Conservation (phyloP, 2,888 invertebrate genomes). For the Onthophagus sagittarius region DNA sequence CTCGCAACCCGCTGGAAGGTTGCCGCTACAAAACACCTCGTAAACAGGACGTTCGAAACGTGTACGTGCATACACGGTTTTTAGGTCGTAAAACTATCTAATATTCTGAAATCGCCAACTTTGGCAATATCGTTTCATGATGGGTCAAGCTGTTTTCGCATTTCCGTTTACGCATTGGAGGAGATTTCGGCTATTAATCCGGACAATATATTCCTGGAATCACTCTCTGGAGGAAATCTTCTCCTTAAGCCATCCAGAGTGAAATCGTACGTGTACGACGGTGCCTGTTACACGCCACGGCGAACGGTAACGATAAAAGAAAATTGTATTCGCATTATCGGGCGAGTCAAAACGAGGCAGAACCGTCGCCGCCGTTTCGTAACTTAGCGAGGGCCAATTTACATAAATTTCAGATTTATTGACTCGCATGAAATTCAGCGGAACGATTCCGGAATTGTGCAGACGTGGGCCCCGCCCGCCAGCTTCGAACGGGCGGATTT, state of each 20-base stretch:
- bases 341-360: neutral
- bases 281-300: neutral
- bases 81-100: conserved; percentile 28
- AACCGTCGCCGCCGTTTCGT: neutral
- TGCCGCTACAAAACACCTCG: neutral
- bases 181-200: neutral
- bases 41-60: conserved; percentile 2
- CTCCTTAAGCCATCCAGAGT: neutral
- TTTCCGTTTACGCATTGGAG: neutral
- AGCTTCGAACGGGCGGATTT: neutral
- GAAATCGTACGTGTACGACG: neutral
- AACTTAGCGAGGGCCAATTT: conserved; percentile 18
- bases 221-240: neutral
- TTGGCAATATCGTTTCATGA: neutral
- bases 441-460: conserved; percentile 22
- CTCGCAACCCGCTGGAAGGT: neutral
- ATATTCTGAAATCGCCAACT: neutral
- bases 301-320: conserved; percentile 19
- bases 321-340: conserved; percentile 21
- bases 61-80: conserved; percentile 22
- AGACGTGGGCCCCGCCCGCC: conserved; percentile 15
- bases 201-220: neutral
- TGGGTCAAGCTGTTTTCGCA: neutral
- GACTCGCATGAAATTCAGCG: conserved; percentile 23
- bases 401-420: conserved; percentile 25